These are phyloP conservation scores for Spodoptera litura DNA, from an alignment of 1,140 invertebrate genomes.

Conservation along the genomic window DNA sequence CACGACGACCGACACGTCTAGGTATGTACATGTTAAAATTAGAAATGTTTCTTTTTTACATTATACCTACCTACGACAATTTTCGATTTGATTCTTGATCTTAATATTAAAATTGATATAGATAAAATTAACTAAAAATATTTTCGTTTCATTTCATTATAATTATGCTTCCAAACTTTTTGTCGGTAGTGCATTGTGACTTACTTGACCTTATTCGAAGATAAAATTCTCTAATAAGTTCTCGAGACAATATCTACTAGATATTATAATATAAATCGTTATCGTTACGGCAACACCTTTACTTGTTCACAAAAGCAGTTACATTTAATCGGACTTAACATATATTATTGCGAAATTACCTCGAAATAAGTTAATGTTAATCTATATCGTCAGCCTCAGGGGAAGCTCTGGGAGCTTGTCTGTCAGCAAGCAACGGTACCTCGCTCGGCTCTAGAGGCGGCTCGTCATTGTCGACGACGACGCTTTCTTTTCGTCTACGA, in stretches of 20 bases:
- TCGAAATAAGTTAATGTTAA: slow-evolving; percentile 58
- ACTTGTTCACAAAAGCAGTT: slow-evolving; percentile 54
- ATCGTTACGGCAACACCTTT: slow-evolving; percentile 41
- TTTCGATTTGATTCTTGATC: too few relatives aligned
- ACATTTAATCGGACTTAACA: slow-evolving; percentile 52
- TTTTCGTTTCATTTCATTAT: too few relatives aligned
- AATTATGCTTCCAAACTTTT: too few relatives aligned
- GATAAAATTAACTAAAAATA: too few relatives aligned
- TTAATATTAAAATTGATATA: too few relatives aligned
- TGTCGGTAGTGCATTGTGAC: slow-evolving; percentile 9
- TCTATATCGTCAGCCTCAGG: slow-evolving; percentile 74
- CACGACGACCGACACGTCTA: too few relatives aligned
- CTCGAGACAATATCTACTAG: slow-evolving; percentile 30
- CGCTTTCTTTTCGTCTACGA: slow-evolving; percentile 68
- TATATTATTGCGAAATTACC: slow-evolving; percentile 39
- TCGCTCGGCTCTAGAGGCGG: slow-evolving; percentile 51
- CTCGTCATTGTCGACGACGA: slow-evolving; percentile 52
- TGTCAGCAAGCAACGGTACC: slow-evolving; percentile 35
- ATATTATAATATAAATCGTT: slow-evolving; percentile 34
- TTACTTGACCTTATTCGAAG: slow-evolving; percentile 42
- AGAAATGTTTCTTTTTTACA: too few relatives aligned
- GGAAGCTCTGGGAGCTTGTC: slow-evolving; percentile 63
- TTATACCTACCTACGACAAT: too few relatives aligned
- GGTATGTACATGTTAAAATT: too few relatives aligned
- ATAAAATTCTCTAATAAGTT: slow-evolving; percentile 45